Base-by-base conservation (phyloP, 2,888 invertebrate genomes). In the Drosophila tripunctata region DNA sequence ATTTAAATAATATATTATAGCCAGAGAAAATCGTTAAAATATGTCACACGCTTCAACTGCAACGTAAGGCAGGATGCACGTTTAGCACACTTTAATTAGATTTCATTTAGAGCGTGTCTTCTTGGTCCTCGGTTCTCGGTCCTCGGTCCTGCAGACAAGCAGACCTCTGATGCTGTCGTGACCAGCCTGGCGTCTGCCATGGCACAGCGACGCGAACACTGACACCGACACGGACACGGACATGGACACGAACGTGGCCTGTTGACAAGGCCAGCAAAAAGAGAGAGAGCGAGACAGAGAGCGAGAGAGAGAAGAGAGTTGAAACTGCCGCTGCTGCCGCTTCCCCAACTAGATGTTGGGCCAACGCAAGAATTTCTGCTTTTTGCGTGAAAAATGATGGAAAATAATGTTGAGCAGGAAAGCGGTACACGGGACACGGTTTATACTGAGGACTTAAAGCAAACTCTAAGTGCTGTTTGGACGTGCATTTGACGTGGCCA, bases 341-440 rank as follows among this genome's bases (percentile, higher is more conserved):
- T 21, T 14, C 10, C 36, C 38, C 15, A 27, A 38, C 43, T 50
- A 19, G 33, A 43, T 54, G 36, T 33, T 5, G n/a, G 36, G 24
- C 58, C 50, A 61, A 63, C 52, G 72, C 67, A 69, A 40, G 70
- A 77, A 67, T 78, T 69, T 81, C 67, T 67, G 69, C 82, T 74
- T 81, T 87, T 84, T 80, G 69, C 44, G 71, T 81, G 85, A 83
- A 87, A 87, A 83, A 87, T 84, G 78, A 87, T 87, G 87, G 68
- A 73, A 87, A 83, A 83, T 87, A 80, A 82, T 85, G 85, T 83
- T 67, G 33, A 44, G 43, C n/a, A 47, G 52, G 19, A 33, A 17
- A 17, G 40, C 27, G 30, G 12, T 10, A 33, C 3, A 22, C n/a
- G n/a, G n/a, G n/a, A n/a, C n/a, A n/a, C n/a, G n/a, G n/a, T n/a